phyloP scores from a whole-genome alignment of 2,888 invertebrate species.

The Tetragonisca angustula region DNA sequence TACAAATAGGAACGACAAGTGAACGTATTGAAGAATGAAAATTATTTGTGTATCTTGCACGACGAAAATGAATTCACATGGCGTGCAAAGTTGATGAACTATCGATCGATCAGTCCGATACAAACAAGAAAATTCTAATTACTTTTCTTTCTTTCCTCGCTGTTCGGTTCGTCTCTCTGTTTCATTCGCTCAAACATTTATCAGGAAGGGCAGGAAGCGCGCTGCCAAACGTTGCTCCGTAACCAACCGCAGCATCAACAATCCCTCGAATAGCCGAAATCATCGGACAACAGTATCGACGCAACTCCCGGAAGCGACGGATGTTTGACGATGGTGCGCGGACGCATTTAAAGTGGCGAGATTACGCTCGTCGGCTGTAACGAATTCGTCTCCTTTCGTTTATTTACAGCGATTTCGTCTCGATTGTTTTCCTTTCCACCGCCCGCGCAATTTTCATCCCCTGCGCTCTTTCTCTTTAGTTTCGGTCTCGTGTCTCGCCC shows the following conservation, averaged over 20 bases:
- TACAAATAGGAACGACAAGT: no score
- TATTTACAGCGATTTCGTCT: conserved; percentile 47
- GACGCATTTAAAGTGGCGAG: conserved; percentile 61
- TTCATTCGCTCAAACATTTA: neutral
- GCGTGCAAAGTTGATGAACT: no score
- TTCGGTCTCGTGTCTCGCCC: neutral
- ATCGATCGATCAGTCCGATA: no score
- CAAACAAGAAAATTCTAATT: no score
- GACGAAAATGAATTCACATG: no score
- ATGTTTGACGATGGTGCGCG: conserved; percentile 16
- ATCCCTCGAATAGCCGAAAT: conserved; percentile 33
- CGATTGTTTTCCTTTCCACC: conserved; percentile 49
- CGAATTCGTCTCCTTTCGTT: conserved; percentile 11
- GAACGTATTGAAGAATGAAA: no score
- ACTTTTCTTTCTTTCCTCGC: neutral
- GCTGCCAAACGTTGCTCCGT: neutral
- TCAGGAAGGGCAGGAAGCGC: no score
- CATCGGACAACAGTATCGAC: conserved; percentile 36
- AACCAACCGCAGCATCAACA: neutral
- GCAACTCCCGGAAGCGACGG: conserved; percentile 12
- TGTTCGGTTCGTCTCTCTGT: neutral
- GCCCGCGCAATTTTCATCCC: conserved; percentile 21
- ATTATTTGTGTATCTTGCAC: no score
- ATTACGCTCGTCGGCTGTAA: conserved; percentile 36
- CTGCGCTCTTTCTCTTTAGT: neutral